A percentile compares a stretch with the other conserved stretches of the same genome.
phyloP scores from a whole-genome alignment of 2,888 invertebrate species.

The Erebia epiphron region DNA sequence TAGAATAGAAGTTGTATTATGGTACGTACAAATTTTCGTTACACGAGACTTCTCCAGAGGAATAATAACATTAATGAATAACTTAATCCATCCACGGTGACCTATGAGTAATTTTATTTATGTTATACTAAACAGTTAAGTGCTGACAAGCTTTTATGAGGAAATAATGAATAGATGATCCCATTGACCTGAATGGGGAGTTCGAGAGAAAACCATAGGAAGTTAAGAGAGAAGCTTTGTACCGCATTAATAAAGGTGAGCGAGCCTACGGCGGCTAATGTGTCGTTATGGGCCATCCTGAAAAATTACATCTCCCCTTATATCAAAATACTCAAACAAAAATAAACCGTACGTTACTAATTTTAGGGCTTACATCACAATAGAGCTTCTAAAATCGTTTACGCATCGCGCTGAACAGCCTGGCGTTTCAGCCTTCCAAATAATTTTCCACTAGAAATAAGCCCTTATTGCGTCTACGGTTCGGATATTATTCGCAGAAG shows the following conservation, averaged over 20 bases:
- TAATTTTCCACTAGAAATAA: constrained; percentile 27
- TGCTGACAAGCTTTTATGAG: constrained; percentile 43
- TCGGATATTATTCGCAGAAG: constrained; percentile 16
- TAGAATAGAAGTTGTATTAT: no score
- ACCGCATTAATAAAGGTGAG: constrained; percentile 78
- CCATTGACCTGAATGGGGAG: constrained; percentile 33
- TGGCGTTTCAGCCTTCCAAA: constrained; percentile 57
- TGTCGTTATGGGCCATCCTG: constrained; percentile 75
- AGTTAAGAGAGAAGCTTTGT: constrained; percentile 68
- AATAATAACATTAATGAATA: background rate
- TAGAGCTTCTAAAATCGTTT: constrained; percentile 51
- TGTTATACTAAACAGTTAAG: constrained; percentile 2
- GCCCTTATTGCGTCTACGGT: constrained; percentile 19
- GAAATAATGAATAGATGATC: constrained; percentile 30
- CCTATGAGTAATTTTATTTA: background rate
- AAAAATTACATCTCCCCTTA: constrained; percentile 71
- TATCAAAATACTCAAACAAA: constrained; percentile 45
- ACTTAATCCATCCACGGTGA: background rate
- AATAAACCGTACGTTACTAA: constrained; percentile 44
- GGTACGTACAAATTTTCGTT: no score
- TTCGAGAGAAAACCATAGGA: constrained; percentile 27
- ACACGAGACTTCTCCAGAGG: no score
- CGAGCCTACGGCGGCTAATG: constrained; percentile 75
- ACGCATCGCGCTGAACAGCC: constrained; percentile 62
- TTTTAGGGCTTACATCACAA: constrained; percentile 50